Evolutionary conservation across 1,140 invertebrate genomes (phyloP).

Genomic region (Steinernema feltiae): DNA sequence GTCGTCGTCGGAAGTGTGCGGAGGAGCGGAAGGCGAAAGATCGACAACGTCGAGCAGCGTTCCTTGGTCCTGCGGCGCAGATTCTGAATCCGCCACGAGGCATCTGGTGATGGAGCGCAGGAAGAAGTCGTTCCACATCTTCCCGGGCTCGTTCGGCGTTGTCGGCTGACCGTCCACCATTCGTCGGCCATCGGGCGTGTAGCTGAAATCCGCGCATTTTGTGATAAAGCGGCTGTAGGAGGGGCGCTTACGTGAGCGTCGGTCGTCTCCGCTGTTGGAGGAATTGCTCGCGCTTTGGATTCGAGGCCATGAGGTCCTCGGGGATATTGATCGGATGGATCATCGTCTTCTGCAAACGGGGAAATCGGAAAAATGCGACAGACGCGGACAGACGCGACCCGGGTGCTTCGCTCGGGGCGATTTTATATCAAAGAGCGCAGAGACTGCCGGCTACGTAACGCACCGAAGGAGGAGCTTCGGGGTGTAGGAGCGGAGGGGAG

Average conservation of each 20-base stretch:
- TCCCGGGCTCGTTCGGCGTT: background rate
- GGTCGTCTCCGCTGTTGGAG: background rate
- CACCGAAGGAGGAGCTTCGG: background rate
- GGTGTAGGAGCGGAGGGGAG: background rate
- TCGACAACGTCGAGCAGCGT: background rate
- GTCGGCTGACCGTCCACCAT: background rate
- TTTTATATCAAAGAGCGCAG: background rate
- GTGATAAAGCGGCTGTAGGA: background rate
- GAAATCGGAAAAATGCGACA: background rate
- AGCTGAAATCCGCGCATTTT: background rate
- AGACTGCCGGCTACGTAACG: background rate
- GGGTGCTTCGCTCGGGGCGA: background rate
- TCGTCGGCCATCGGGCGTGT: background rate
- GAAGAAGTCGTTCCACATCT: conserved; percentile 4
- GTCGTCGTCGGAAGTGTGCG: background rate
- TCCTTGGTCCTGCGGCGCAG: background rate
- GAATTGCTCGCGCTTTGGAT: background rate
- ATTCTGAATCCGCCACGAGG: background rate
- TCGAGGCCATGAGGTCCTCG: background rate
- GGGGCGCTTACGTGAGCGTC: background rate
- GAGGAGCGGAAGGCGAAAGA: background rate
- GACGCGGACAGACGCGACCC: background rate
- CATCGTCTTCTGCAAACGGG: background rate
- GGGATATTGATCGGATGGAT: conserved; percentile 2
- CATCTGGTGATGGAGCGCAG: background rate